Base-by-base conservation (phyloP, 2,797 vertebrate genomes). In the Limnodromus scolopaceus region DNA sequence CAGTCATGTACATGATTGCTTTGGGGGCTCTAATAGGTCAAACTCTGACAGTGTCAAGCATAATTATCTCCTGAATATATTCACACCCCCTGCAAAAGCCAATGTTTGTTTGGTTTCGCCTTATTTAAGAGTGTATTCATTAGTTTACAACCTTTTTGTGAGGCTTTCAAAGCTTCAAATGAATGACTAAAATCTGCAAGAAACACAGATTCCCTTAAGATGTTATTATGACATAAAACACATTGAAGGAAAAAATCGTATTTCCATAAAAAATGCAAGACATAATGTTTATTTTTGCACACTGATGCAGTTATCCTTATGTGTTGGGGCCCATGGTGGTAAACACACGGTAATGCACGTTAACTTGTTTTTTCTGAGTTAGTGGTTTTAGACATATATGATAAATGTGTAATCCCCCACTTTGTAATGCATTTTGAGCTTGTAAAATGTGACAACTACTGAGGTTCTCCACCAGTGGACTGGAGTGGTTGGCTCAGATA, bases 51-150 rank as follows among this genome's bases (percentile, higher is more conserved):
- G 58, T 69, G 71, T 82, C 78, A 81, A 71, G 43, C 53, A 60
- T 95, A 96, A 94, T 97, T 96, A 89, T 90, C 65, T 92, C n/a
- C 69, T 93, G 78, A 95, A 90, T 96, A 94, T 90, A 95, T 96
- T 94, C 61, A 87, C 71, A 89, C 41, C 24, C 49, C 43, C 17
- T 76, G n/a, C 41, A 65, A 89, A 93, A 96, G 22, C 53, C 51
- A 87, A 30, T 39, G 23, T 57, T 81, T 93, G 22, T 84, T 94
- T 72, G 25, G 5, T 72, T 92, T 89, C 51, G 36, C 46, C 19
- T 75, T 88, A 63, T 79, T 92, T 79, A 45, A 84, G 55, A 82
- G 12, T 58, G 16, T 58, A 60, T 28, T 93, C n/a, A 57, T 65
- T 87, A 88, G 28, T 61, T 85, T 80, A 39, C 32, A 93, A 34